Evolutionary conservation across 2,888 invertebrate genomes (phyloP), one percentile per base, ranked within the genome.

Genomic region (Cataglyphis altisquamis): DNA sequence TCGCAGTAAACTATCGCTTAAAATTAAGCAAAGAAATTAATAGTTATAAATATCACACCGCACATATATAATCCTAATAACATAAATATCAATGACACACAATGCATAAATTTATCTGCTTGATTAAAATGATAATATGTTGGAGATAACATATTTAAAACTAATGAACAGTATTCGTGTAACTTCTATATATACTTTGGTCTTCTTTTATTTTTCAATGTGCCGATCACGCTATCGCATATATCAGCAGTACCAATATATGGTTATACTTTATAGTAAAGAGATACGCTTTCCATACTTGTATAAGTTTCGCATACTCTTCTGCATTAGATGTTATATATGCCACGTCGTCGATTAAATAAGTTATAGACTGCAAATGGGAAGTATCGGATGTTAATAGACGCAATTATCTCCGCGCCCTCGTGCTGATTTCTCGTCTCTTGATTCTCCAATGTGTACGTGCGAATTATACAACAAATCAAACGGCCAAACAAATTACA

Each of bases 381-480:
- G 60, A 73, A 78, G 25, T 45, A 36, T 78, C 45, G 36, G 45
- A 78, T 62, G 78, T 72, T 78, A 78, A 78, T 78, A 25, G 25
- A 25, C 18, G 60, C 73, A 45, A 72, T 78, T 78, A 78, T 21
- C 57, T 21, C 21, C 48, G 62, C 52, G 29, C 52, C 68, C 32
- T 21, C 68, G 6, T 32, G 41, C 74, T 52, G 2, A 67, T 62
- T 41, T 82, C 73, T 70, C 77, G 52, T 75, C 63, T 82, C 75
- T 66, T 66, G 72, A 75, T 75, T 83, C 87, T 84, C 39, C 57
- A 72, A 41, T 60, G 70, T 55, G 57, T 78, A 78, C 36, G 72
- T 66, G 77, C 66, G 70, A 88, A 89, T 89, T 90, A 90, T 88
- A 88, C 88, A 83, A 87, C 91, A 86, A 90, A 90, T 89, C 84